Evolutionary conservation across 2,113 vertebrate genomes (phyloP), one percentile per base, ranked within the genome.

Genomic region (Neolamprologus toae): DNA sequence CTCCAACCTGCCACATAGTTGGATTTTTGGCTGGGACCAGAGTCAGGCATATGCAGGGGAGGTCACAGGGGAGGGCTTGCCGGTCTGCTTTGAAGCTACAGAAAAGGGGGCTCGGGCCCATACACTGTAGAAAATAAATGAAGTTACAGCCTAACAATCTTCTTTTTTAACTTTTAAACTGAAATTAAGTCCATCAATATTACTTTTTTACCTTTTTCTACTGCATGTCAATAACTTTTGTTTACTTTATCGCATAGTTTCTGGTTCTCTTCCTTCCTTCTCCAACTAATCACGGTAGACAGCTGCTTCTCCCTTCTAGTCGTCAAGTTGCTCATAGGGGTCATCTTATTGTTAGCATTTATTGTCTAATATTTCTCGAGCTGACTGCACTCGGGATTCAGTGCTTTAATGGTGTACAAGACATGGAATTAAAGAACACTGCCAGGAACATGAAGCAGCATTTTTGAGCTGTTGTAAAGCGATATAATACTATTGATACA

Each of bases 1-100:
- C 81, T 90, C 84, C 11, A 88, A 93, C 91, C 91, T 85, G 90
- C 93, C 89, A 94, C 88, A 73, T 84, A 37, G 89, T 61, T 53
- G 66, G 86, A 92, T 81, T 88, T 89, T 73, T 84, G 87, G 88
- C 91, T 8, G 51, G n/a, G 45, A 83, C 21, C 80, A 17, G 61
- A 86, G 26, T 63, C 76, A 90, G 85, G 81, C 82, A 61, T 51
- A 12, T 59, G 45, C 79, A 40, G 90, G 71, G 63, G 71, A 84
- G 91, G 92, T 90, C 89, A 86, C 47, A 6, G 63, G 80, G 83
- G 53, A 80, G 91, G 79, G 78, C 63, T 45, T 76, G 45, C 7
- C 61, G 63, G 81, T 84, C 21, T 28, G 81, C 89, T 95, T 93
- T 90, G 92, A 93, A 89, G 89, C 84, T 49, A 10, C 51, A 53